Base-by-base conservation (phyloP, 2,888 invertebrate genomes). In the Pegoplata infirma region DNA sequence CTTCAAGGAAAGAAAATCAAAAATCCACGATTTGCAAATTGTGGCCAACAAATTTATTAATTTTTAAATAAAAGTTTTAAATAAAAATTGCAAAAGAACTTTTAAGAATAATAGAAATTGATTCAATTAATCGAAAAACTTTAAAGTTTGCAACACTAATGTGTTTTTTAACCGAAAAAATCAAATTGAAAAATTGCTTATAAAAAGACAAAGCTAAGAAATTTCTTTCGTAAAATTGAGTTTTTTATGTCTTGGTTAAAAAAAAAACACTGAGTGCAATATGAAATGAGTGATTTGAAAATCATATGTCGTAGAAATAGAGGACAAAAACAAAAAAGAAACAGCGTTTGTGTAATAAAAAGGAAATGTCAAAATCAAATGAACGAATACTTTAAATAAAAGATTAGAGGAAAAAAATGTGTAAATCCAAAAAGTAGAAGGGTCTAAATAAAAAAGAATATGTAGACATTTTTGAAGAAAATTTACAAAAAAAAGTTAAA, bases 271-370 rank as follows among this genome's bases (percentile, higher is more conserved):
- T n/a, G n/a, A n/a, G n/a, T n/a, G n/a, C n/a, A n/a, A n/a, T n/a
- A n/a, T n/a, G n/a, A 8, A 40, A 10, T 36, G 56, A 66, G 44
- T 55, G 36, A 7, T 40, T 72, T 64, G n/a, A 8, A 40, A 56
- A 75, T 75, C 75, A 75, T 75, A 53, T 75, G 75, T 61, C n/a
- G n/a, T 63, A 40, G 55, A 68, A 75, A 47, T 21, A 17, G 40
- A 68, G 21, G 68, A 75, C 25, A 75, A 75, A 68, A 75, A 75
- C 68, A 75, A 75, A 73, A 72, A 17, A 46, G 56, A 47, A 55
- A 58, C 58, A 21, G 67, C 36, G 61, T 55, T 55, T 36, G 10
- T 19, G 19, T 36, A 55, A 4, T 28, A 67, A 74, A 53, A 58
- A 47, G 63, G 59, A 78, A 78, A 69, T 78, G 78, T 78, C 74